phyloP scores from a whole-genome alignment of 2,888 invertebrate genomes.

The Isoperla grammatica region DNA sequence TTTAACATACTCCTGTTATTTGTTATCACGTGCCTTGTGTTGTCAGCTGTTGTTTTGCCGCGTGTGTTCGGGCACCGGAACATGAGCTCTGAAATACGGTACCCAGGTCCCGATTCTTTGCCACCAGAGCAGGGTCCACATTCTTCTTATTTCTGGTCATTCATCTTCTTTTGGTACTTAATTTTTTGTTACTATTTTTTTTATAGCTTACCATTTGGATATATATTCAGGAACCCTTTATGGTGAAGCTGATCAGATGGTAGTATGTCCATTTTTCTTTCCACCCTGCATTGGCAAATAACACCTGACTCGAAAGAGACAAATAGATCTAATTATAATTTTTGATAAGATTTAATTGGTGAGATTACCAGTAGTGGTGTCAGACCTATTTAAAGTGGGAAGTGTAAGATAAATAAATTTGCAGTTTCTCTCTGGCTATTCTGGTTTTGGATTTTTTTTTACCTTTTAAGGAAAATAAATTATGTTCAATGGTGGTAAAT shows the following conservation, averaged over 20 bases:
- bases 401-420: constrained; percentile 9
- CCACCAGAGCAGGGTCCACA: too few relatives aligned
- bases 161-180: too few relatives aligned
- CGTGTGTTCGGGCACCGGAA: background rate
- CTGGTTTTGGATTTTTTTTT: too few relatives aligned
- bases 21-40: background rate
- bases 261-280: too few relatives aligned
- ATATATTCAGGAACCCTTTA: too few relatives aligned
- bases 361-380: background rate
- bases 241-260: too few relatives aligned
- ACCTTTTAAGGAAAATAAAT: too few relatives aligned
- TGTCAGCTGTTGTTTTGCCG: background rate
- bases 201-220: too few relatives aligned
- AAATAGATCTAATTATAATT: constrained; percentile 13
- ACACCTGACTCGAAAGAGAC: background rate
- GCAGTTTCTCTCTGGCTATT: background rate
- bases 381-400: background rate
- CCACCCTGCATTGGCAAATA: background rate
- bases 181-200: too few relatives aligned
- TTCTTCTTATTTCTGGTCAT: too few relatives aligned
- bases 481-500: too few relatives aligned
- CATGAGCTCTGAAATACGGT: background rate
- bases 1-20: background rate
- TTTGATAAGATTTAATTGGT: constrained; percentile 11
- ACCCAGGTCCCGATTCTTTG: too few relatives aligned